Percentiles rank a stretch among this genome's conserved stretches.
Conservation (phyloP, 2,888 invertebrate species). For the Gasteruption jaculator region DNA sequence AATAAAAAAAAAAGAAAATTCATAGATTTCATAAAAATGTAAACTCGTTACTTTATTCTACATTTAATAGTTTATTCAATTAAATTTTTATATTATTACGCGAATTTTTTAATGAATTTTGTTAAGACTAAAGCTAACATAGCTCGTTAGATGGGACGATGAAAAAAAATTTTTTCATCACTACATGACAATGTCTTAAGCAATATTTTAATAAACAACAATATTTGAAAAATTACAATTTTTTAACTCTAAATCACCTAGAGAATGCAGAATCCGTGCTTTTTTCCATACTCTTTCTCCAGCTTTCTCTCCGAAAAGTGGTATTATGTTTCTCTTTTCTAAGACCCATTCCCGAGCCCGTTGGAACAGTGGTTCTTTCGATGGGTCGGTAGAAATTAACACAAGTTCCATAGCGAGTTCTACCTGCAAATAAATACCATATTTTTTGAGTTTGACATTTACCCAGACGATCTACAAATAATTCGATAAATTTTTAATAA, state of each 20-base stretch:
- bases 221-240: background rate
- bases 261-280: conserved; percentile 91
- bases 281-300: conserved; percentile 88
- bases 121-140: no score
- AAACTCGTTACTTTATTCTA: background rate
- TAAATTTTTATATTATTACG: no score
- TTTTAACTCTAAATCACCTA: conserved; percentile 60
- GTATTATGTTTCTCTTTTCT: conserved; percentile 55
- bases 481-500: background rate
- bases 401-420: conserved; percentile 93
- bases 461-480: background rate
- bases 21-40: no score
- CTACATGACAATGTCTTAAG: no score
- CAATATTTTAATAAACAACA: conserved; percentile 31
- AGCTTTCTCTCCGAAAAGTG: conserved; percentile 76
- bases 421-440: conserved; percentile 56
- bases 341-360: conserved; percentile 38
- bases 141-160: no score
- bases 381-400: conserved; percentile 96
- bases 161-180: no score
- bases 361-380: conserved; percentile 59
- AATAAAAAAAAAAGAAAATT: no score
- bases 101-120: no score
- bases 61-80: background rate
- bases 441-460: background rate